Evolutionary conservation across 2,888 invertebrate genomes (phyloP).

Genomic region (Orthosia gothica): DNA sequence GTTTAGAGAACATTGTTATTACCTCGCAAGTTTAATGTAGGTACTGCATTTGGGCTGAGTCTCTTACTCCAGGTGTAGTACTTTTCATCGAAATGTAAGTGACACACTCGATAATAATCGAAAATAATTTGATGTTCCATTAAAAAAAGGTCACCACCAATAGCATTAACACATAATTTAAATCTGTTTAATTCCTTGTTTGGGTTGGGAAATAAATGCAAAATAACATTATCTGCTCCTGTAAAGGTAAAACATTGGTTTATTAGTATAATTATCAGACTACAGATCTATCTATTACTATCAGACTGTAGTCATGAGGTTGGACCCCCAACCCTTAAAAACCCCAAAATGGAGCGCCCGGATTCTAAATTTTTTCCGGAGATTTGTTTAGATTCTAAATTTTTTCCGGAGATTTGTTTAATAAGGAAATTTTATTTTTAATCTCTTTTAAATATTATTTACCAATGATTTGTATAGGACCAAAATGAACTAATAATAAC

Average conservation of each 20-base stretch:
- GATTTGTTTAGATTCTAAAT: too few relatives aligned
- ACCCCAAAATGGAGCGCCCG: too few relatives aligned
- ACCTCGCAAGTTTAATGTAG: constrained; percentile 9
- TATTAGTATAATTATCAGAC: neutral
- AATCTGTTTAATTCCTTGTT: constrained; percentile 8
- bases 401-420: too few relatives aligned
- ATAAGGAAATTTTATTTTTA: too few relatives aligned
- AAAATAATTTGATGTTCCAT: neutral
- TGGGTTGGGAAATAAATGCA: constrained; percentile 12
- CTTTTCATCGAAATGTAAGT: constrained; percentile 3
- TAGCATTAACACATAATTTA: constrained; percentile 11
- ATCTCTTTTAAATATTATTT: neutral
- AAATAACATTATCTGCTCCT: constrained; percentile 7
- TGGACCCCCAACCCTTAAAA: too few relatives aligned
- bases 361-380: too few relatives aligned
- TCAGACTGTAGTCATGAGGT: too few relatives aligned
- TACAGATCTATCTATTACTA: too few relatives aligned
- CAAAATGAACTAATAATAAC: neutral
- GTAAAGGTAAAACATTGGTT: neutral
- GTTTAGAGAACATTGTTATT: neutral
- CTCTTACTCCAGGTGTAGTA: constrained; percentile 9
- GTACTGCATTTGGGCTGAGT: constrained; percentile 13
- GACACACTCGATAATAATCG: constrained; percentile 8
- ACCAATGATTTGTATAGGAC: neutral
- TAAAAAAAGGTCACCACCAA: constrained; percentile 5